phyloP scores from a whole-genome alignment of 2,888 invertebrate species.

The Coelinius sp. region DNA sequence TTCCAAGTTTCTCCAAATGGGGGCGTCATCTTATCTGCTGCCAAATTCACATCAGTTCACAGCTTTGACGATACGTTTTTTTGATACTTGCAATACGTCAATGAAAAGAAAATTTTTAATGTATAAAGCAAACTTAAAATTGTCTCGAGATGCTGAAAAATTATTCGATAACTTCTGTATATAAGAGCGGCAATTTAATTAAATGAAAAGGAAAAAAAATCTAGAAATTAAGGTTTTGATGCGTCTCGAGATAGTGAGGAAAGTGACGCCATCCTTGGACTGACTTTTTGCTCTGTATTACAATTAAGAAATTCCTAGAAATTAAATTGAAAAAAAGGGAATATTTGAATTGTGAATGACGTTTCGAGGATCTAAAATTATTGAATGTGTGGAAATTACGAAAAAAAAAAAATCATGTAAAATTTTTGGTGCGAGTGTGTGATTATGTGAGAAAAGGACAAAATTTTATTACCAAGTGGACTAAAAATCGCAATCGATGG shows the following conservation, averaged over 20 bases:
- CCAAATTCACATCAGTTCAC: conserved; percentile 4
- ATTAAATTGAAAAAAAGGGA: conserved; percentile 49
- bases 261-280: conserved; percentile 23
- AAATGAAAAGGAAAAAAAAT: background rate
- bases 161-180: conserved; percentile 8
- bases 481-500: conserved; percentile 71
- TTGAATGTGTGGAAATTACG: conserved; percentile 40
- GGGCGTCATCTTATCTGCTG: conserved; percentile 22
- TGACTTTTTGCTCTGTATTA: conserved; percentile 44
- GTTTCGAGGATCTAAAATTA: conserved; percentile 37
- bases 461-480: conserved; percentile 71
- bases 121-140: conserved; percentile 32
- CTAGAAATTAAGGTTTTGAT: background rate
- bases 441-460: conserved; percentile 56
- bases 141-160: conserved; percentile 24
- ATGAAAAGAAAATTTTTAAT: background rate
- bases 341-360: conserved; percentile 3
- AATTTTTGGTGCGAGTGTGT: conserved; percentile 42
- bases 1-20: conserved; percentile 24
- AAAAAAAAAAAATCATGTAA: conserved; percentile 40
- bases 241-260: conserved; percentile 15
- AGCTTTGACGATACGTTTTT: background rate
- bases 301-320: conserved; percentile 66
- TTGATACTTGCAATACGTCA: background rate
- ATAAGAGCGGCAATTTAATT: conserved; percentile 20